A percentile compares a stretch with the other conserved stretches of the same genome.
These are phyloP conservation scores for Scaptomyza parva DNA, from an alignment of 2,888 invertebrate genomes.

Conservation along the genomic window DNA sequence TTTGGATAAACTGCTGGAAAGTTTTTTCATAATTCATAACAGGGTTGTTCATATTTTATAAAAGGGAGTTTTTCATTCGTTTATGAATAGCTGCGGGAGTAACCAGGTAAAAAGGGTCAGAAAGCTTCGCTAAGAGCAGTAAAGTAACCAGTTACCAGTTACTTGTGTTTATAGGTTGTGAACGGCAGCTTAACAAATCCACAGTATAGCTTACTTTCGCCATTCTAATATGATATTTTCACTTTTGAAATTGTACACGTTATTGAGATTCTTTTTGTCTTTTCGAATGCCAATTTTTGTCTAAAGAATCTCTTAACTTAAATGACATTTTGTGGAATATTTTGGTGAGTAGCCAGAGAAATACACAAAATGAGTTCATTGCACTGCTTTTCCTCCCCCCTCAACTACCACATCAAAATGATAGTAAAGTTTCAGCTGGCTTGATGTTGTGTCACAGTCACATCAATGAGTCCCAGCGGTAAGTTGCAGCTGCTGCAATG, in stretches of 20 bases:
- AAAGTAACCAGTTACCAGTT: background rate
- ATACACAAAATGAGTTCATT: slow-evolving; percentile 61
- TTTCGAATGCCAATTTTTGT: slow-evolving; percentile 1
- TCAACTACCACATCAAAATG: slow-evolving; percentile 8
- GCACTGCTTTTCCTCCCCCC: slow-evolving; percentile 29
- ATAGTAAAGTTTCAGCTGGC: slow-evolving; percentile 52
- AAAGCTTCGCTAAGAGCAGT: background rate
- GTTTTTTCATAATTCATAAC: slow-evolving; percentile 6
- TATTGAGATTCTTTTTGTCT: background rate
- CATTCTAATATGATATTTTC: too few relatives aligned
- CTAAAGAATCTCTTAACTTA: slow-evolving; percentile 12
- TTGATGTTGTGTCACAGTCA: slow-evolving; percentile 65
- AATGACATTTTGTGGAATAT: slow-evolving; percentile 12
- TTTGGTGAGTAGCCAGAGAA: slow-evolving; percentile 37
- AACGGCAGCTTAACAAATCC: background rate
- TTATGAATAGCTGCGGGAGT: background rate
- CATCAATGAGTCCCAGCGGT: slow-evolving; percentile 72
- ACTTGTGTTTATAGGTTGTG: background rate
- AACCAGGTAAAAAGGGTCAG: slow-evolving; percentile 7
- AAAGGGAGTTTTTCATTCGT: background rate
- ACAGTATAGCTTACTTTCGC: background rate
- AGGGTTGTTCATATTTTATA: background rate
- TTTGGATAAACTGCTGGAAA: slow-evolving; percentile 1
- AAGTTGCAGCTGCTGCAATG: slow-evolving; percentile 48
- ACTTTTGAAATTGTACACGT: background rate